Evolutionary conservation across 2,797 vertebrate species (phyloP).

Genomic region (Syngnathus rostellatus): DNA sequence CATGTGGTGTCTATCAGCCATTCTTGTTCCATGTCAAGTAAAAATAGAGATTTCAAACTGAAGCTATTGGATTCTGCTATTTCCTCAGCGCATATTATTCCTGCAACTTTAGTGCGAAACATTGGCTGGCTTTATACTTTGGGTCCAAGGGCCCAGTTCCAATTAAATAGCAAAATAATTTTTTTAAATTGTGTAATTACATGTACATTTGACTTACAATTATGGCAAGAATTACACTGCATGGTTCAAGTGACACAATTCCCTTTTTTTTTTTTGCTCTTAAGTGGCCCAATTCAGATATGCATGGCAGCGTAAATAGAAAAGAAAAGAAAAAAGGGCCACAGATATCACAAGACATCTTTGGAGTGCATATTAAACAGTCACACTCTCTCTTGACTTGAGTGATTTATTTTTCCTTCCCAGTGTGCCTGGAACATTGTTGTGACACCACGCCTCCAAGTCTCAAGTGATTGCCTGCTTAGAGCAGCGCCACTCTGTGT

Average conservation of each 20-base stretch:
- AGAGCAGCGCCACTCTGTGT: neutral
- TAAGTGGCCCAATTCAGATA: neutral
- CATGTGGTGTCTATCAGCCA: neutral
- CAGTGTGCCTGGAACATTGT: neutral
- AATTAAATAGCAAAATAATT: neutral
- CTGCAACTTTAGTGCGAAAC: neutral
- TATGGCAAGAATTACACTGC: neutral
- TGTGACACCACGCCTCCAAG: neutral
- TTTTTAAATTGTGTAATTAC: neutral
- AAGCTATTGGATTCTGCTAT: neutral
- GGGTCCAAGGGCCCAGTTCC: neutral
- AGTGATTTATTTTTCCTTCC: neutral
- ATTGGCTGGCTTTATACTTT: neutral
- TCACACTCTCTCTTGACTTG: neutral
- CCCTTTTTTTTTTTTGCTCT: neutral
- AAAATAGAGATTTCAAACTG: neutral
- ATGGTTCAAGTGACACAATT: neutral
- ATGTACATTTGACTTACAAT: neutral
- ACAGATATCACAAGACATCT: neutral
- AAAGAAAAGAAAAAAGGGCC: neutral
- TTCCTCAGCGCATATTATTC: neutral
- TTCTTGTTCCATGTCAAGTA: neutral
- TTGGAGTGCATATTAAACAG: conserved; percentile 1
- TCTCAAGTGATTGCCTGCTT: neutral
- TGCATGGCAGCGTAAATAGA: neutral